Evolutionary conservation across 1,140 invertebrate genomes (phyloP), one percentile per base, ranked within the genome.

Genomic region (Drosophila ohnishii): DNA sequence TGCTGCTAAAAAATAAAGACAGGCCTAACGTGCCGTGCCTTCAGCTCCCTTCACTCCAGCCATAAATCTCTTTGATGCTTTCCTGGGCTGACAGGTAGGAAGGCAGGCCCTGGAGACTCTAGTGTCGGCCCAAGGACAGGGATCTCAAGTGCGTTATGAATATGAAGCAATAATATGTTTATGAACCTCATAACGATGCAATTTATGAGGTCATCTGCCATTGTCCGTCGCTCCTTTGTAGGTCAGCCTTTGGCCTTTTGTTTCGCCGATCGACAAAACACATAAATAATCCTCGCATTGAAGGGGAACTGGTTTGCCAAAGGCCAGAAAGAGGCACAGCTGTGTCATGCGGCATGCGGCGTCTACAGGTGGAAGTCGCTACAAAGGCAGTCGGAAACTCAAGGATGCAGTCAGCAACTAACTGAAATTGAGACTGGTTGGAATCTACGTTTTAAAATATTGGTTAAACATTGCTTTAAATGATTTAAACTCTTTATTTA

Each of bases 81-180:
- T 58, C 37, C 30, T 28, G 35, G 50, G n/a, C 4, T 11, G 45
- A 67, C 66, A 69, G 66, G 66, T 69, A 69, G 47, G 19, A 2
- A 11, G 14, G 5, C 16, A 19, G 40, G 22, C 44, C 14, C 45
- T 8, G 14, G 8, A 37, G 51, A 55, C 7, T 37, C 22, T 14
- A 28, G 35, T 30, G n/a, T 7, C 16, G 40, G 47, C 14, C 30
- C 84, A 88, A 87, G 84, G 84, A 80, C 80, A 79, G 19, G 44
- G 48, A 70, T 56, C 77, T 72, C 51, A 44, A 57, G 28, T 37
- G 57, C 63, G 37, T 87, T 87, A 87, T 87, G 72, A 88, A 88
- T 88, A 79, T 87, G 84, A 70, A 88, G 65, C 77, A 77, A 78
- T 84, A 80, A 88, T 84, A 73, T 79, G 37, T 88, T 80, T 88